phyloP scores from a whole-genome alignment of 23 tunicate species.

The Trididemnum clinides region DNA sequence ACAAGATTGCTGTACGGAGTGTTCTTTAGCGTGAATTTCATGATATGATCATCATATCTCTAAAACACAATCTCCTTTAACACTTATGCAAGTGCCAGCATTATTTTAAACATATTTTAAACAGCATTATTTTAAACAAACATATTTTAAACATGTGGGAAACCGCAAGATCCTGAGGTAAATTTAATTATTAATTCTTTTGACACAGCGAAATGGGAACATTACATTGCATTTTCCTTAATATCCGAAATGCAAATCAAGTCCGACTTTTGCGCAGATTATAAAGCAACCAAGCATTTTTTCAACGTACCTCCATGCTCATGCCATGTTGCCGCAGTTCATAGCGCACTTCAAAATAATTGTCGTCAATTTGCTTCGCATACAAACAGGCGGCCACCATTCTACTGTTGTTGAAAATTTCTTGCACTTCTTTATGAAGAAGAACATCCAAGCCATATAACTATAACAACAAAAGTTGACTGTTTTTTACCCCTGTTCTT shows the following conservation, averaged over 20 bases:
- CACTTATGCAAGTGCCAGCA: too few species aligned
- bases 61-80: background rate
- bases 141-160: too few species aligned
- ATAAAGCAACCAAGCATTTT: too few species aligned
- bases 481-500: background rate
- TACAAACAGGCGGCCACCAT: conserved; percentile 55
- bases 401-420: conserved; percentile 39
- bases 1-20: conserved; percentile 43
- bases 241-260: too few species aligned
- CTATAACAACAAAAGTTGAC: background rate
- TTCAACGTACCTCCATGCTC: conserved; percentile 39
- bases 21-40: conserved; percentile 45
- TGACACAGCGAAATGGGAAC: too few species aligned
- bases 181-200: too few species aligned
- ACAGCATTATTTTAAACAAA: too few species aligned
- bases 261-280: too few species aligned
- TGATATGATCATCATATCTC: conserved; percentile 49
- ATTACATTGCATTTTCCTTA: too few species aligned
- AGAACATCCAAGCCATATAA: conserved; percentile 75
- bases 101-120: too few species aligned
- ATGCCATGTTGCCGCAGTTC: conserved; percentile 61
- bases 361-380: conserved; percentile 51
- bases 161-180: too few species aligned
- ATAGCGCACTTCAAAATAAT: conserved; percentile 57
- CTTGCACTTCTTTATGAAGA: conserved; percentile 57